These are phyloP conservation scores for Cheilosia soror DNA, from an alignment of 2,888 invertebrate species.

Conservation along the genomic window DNA sequence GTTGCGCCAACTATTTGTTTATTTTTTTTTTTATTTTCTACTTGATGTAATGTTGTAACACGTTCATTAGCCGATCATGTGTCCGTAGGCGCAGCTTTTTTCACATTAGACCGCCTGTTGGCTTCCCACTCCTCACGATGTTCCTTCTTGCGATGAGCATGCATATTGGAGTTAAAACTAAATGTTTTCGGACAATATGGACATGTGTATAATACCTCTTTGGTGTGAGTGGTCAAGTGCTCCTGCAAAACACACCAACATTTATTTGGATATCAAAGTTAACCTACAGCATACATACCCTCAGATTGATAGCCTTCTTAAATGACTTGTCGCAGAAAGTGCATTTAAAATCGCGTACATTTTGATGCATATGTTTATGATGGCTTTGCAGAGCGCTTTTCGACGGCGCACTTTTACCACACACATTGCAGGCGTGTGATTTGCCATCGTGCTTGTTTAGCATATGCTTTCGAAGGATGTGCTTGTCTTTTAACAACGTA, in stretches of 20 bases:
- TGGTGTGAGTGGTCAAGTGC: slow-evolving; percentile 79
- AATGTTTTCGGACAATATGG: slow-evolving; percentile 79
- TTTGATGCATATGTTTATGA: slow-evolving; percentile 75
- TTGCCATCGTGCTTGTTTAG: slow-evolving; percentile 73
- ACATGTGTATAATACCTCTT: slow-evolving; percentile 78
- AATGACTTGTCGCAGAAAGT: slow-evolving; percentile 80
- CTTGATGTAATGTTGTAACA: too few species aligned
- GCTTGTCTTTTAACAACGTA: slow-evolving; percentile 76
- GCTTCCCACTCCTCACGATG: slow-evolving; percentile 78
- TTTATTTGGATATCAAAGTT: too few species aligned
- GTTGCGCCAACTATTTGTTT: too few species aligned
- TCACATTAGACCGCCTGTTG: slow-evolving; percentile 70
- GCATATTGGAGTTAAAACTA: slow-evolving; percentile 79
- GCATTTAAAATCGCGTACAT: slow-evolving; percentile 76
- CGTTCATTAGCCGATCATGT: not conserved
- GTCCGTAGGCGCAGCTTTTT: slow-evolving; percentile 14
- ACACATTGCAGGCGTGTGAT: slow-evolving; percentile 73
- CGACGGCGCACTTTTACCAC: slow-evolving; percentile 76
- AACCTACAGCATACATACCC: slow-evolving; percentile 14
- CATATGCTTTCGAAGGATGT: slow-evolving; percentile 76
- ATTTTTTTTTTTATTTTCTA: too few species aligned
- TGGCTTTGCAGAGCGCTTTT: slow-evolving; percentile 77
- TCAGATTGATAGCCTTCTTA: slow-evolving; percentile 77
- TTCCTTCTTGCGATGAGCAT: slow-evolving; percentile 79
- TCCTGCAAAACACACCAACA: slow-evolving; percentile 67